Evolutionary conservation across 1,140 invertebrate species (phyloP).

Genomic region (Heliconius eleuchia): DNA sequence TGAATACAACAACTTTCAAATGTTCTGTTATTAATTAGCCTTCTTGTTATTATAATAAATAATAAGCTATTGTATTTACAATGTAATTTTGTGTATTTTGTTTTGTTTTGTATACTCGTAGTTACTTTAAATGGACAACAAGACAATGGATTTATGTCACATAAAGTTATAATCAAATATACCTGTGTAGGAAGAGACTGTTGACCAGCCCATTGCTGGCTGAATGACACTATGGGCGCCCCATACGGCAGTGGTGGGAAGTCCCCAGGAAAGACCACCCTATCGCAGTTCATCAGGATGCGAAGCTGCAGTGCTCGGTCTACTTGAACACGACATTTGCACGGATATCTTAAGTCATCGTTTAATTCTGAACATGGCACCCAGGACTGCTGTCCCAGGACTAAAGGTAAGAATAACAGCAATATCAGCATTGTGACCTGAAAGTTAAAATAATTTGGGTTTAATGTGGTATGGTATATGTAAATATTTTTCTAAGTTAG

Average conservation of each 20-base stretch:
- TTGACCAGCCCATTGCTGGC: slow-evolving; percentile 88
- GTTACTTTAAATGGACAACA: no score
- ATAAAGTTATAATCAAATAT: slow-evolving; percentile 22
- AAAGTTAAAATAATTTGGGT: slow-evolving; percentile 35
- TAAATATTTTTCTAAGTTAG: no score
- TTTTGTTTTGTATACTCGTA: no score
- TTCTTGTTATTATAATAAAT: no score
- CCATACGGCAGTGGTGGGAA: slow-evolving; percentile 87
- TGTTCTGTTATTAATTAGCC: no score
- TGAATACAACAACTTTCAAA: no score
- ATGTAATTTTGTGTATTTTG: no score
- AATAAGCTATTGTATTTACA: no score
- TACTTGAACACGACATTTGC: slow-evolving; percentile 81
- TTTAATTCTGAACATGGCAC: slow-evolving; percentile 85
- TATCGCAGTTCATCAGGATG: slow-evolving; percentile 90
- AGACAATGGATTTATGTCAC: background rate
- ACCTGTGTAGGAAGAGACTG: slow-evolving; percentile 90
- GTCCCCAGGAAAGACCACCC: slow-evolving; percentile 89
- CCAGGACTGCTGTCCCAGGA: slow-evolving; percentile 71
- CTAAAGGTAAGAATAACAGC: slow-evolving; percentile 51
- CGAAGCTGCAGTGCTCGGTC: slow-evolving; percentile 75
- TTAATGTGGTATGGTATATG: no score
- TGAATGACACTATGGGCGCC: slow-evolving; percentile 88
- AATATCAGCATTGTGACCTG: slow-evolving; percentile 64
- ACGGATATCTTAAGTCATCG: slow-evolving; percentile 84